Percentiles rank a stretch among this genome's conserved stretches.
Conservation (phyloP, 1,140 invertebrate genomes). For the Nautilus pompilius region DNA sequence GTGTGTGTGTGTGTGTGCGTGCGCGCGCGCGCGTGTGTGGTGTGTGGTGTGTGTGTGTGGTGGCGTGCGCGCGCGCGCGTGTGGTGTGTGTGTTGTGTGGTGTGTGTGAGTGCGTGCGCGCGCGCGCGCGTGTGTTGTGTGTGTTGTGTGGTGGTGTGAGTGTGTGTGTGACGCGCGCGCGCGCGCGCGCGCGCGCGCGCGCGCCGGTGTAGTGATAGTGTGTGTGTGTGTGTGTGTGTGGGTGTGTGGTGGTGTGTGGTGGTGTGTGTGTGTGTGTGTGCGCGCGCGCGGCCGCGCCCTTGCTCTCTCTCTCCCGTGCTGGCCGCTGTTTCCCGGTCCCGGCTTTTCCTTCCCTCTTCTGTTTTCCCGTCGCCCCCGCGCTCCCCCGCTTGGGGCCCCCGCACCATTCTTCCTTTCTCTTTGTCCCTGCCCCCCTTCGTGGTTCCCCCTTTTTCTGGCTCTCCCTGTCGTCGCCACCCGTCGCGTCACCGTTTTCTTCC, state of each 20-base stretch:
- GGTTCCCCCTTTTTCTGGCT: too few species aligned
- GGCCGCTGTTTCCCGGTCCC: too few species aligned
- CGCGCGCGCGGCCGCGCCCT: background rate
- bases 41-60: background rate
- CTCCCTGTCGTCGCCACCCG: too few species aligned
- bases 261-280: background rate
- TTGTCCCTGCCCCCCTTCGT: too few species aligned
- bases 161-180: background rate
- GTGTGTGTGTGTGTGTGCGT: background rate
- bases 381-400: too few species aligned
- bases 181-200: background rate
- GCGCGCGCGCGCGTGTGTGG: too few species aligned
- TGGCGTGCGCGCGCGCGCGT: background rate
- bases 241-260: background rate
- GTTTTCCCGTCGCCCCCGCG: too few species aligned
- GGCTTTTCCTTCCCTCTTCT: too few species aligned
- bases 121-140: background rate
- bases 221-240: background rate
- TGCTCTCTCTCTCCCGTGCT: background rate
- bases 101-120: background rate
- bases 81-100: too few species aligned
- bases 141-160: background rate
- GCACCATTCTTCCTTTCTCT: too few species aligned
- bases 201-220: background rate
- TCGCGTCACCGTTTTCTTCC: too few species aligned